These are phyloP conservation scores for Halictus quadricinctus DNA, from an alignment of 2,888 invertebrate species.

Conservation along the genomic window DNA sequence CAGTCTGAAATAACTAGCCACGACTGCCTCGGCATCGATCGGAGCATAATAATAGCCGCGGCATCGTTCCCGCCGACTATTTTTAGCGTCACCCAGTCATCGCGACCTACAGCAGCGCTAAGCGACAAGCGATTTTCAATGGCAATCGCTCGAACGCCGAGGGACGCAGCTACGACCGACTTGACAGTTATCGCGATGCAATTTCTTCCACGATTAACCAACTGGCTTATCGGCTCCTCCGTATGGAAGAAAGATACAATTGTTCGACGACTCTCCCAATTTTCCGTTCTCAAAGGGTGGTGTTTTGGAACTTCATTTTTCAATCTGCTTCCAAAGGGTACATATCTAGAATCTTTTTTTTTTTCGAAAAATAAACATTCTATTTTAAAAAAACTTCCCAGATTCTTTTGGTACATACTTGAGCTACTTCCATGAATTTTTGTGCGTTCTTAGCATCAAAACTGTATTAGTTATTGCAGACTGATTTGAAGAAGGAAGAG, in stretches of 20 bases:
- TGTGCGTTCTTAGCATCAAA: too few relatives aligned
- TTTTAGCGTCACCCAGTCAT: constrained; percentile 70
- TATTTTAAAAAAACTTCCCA: not conserved
- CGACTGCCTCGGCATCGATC: constrained; percentile 69
- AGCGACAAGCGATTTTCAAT: constrained; percentile 65
- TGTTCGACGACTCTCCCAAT: not conserved
- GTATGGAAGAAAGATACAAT: not conserved
- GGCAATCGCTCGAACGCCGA: constrained; percentile 58
- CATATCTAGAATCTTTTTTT: not conserved
- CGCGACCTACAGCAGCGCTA: constrained; percentile 66
- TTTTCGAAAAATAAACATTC: not conserved
- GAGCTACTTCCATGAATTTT: not conserved
- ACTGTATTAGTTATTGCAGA: not conserved
- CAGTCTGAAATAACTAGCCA: constrained; percentile 63
- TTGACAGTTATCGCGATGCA: not conserved
- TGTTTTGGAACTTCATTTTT: not conserved
- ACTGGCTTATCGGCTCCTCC: not conserved
- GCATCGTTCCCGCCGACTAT: constrained; percentile 67
- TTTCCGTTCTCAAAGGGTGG: not conserved
- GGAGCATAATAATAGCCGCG: constrained; percentile 69
- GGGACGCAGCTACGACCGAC: constrained; percentile 6
- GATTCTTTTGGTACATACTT: not conserved
- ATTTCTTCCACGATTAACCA: not conserved
- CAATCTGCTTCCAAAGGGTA: not conserved
- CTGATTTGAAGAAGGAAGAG: not conserved